These are phyloP conservation scores for Drosophila mettleri DNA, from an alignment of 2,888 invertebrate species.

Conservation along the genomic window DNA sequence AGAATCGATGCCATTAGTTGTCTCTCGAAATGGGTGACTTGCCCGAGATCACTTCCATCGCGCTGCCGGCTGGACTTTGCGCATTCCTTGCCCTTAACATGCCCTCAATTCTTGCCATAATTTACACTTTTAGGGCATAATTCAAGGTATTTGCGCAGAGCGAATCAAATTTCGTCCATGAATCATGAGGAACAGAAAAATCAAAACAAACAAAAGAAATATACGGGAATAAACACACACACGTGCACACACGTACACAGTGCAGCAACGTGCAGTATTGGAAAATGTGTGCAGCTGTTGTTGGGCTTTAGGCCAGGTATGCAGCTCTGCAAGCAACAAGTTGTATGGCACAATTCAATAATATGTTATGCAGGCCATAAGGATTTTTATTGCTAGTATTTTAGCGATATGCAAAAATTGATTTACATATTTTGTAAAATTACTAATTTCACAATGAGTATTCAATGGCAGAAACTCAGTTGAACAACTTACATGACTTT, in stretches of 20 bases:
- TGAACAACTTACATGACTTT: not conserved
- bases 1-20: not conserved
- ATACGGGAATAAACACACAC: too few species aligned
- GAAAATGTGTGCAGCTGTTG: not conserved
- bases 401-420: not conserved
- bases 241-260: too few species aligned
- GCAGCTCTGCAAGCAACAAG: not conserved
- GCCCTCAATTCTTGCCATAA: not conserved
- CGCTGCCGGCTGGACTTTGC: constrained; percentile 54
- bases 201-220: too few species aligned
- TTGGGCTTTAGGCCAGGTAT: not conserved
- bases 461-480: not conserved
- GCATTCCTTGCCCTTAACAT: constrained; percentile 46
- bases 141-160: too few species aligned
- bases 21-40: constrained; percentile 63
- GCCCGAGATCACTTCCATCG: constrained; percentile 55
- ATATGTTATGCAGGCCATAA: not conserved
- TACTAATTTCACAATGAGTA: not conserved
- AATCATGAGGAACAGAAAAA: not conserved
- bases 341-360: not conserved
- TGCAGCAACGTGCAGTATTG: not conserved
- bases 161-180: not conserved
- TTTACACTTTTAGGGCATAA: not conserved
- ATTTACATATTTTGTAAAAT: not conserved
- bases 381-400: not conserved